Evolutionary conservation across 2,113 vertebrate species (phyloP).

Genomic region (Noctilio leporinus): DNA sequence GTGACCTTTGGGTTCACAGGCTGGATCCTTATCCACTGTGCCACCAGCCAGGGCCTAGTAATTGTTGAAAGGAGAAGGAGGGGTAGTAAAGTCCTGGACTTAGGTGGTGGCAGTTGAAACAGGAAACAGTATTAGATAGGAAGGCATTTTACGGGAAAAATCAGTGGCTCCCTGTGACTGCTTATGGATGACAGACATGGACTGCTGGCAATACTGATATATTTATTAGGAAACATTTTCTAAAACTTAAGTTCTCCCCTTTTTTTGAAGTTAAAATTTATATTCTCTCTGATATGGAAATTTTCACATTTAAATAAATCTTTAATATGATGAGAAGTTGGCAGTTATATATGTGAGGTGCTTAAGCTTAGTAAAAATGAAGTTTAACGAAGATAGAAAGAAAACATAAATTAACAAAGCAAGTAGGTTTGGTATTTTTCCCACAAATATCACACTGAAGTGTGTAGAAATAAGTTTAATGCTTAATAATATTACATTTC

Average conservation of each 20-base stretch:
- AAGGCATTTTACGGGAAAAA: slow-evolving; percentile 4
- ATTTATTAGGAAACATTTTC: slow-evolving; percentile 26
- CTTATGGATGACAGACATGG: neutral
- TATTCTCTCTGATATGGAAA: neutral
- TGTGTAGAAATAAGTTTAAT: neutral
- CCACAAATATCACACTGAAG: neutral
- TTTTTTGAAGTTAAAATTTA: neutral
- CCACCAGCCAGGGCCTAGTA: too few species aligned
- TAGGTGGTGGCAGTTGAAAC: neutral
- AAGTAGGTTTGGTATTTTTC: slow-evolving; percentile 1
- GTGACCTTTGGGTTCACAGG: too few species aligned
- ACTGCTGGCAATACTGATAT: neutral
- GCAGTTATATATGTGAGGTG: neutral
- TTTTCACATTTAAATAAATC: neutral
- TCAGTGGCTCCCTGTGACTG: neutral
- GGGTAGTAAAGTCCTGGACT: neutral
- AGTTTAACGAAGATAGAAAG: slow-evolving; percentile 15
- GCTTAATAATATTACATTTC: neutral
- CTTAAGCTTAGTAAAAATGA: slow-evolving; percentile 5
- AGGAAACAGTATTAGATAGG: neutral
- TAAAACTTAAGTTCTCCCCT: neutral
- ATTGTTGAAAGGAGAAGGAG: neutral
- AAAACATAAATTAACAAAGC: neutral
- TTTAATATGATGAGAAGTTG: slow-evolving; percentile 10
- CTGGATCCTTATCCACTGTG: too few species aligned